Evolutionary conservation across 2,888 invertebrate species (phyloP).

Genomic region (Pollenia griseotomentosa): DNA sequence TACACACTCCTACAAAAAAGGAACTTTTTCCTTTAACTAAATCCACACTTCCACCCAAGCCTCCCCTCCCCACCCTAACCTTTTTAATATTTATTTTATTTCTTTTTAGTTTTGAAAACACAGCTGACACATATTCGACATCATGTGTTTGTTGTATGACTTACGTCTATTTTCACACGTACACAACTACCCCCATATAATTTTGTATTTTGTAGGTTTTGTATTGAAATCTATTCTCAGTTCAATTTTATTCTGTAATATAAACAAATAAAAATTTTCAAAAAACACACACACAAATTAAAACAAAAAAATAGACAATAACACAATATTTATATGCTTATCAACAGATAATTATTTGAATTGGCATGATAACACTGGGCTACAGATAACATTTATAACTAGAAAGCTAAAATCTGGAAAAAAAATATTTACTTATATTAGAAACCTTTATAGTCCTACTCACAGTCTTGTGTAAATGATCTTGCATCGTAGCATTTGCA

Average conservation of each 20-base stretch:
- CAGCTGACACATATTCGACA: constrained; percentile 63
- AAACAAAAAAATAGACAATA: not conserved
- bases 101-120: constrained; percentile 38
- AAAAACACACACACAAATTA: constrained; percentile 19
- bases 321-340: constrained; percentile 4
- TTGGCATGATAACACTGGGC: too few relatives aligned
- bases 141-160: constrained; percentile 46
- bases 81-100: not conserved
- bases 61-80: not conserved
- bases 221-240: constrained; percentile 1
- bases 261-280: constrained; percentile 55
- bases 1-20: constrained; percentile 12
- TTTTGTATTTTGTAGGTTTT: not conserved
- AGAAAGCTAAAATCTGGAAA: too few relatives aligned
- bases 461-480: too few relatives aligned
- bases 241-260: constrained; percentile 38
- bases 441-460: too few relatives aligned
- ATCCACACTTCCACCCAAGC: constrained; percentile 3
- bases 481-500: too few relatives aligned
- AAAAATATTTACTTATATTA: too few relatives aligned
- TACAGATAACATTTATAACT: too few relatives aligned
- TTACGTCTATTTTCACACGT: not conserved
- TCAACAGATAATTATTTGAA: constrained; percentile 32
- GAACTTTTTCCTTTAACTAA: constrained; percentile 15
- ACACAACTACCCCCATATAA: not conserved